A percentile compares a stretch with the other conserved stretches of the same genome.
Conservation (phyloP, 2,888 invertebrate genomes). For the Limenitis camilla region DNA sequence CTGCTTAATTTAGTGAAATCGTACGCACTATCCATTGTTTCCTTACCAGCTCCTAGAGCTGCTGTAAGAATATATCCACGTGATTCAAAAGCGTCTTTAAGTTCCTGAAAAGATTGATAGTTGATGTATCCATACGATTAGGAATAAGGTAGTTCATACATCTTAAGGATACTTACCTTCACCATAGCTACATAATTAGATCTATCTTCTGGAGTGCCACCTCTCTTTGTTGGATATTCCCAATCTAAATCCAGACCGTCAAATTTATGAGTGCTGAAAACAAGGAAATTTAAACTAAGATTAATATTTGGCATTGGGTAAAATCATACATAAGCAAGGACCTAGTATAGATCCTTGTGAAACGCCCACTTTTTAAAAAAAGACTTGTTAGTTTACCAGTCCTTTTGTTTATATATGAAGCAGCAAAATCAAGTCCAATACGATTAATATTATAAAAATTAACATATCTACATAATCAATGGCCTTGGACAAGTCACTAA, state of each 20-base stretch:
- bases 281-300: background rate
- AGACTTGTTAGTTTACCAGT: no score
- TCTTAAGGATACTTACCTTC: slow-evolving; percentile 66
- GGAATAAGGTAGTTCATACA: background rate
- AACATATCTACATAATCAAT: no score
- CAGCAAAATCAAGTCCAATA: no score
- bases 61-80: slow-evolving; percentile 83
- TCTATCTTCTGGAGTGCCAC: slow-evolving; percentile 82
- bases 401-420: no score
- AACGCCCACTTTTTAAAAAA: no score
- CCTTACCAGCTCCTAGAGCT: slow-evolving; percentile 85
- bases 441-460: no score
- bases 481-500: no score
- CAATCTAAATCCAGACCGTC: slow-evolving; percentile 88
- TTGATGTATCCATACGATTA: background rate
- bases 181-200: slow-evolving; percentile 85
- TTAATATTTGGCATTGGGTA: background rate
- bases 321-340: background rate
- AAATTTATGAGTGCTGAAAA: slow-evolving; percentile 79
- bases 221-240: slow-evolving; percentile 88
- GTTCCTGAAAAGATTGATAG: slow-evolving; percentile 67
- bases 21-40: slow-evolving; percentile 84
- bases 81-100: slow-evolving; percentile 80
- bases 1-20: slow-evolving; percentile 81
- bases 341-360: background rate